Percentiles rank a stretch among this genome's conserved stretches.
phyloP scores from a whole-genome alignment of 2,113 vertebrate genomes.

The Heptranchias perlo region DNA sequence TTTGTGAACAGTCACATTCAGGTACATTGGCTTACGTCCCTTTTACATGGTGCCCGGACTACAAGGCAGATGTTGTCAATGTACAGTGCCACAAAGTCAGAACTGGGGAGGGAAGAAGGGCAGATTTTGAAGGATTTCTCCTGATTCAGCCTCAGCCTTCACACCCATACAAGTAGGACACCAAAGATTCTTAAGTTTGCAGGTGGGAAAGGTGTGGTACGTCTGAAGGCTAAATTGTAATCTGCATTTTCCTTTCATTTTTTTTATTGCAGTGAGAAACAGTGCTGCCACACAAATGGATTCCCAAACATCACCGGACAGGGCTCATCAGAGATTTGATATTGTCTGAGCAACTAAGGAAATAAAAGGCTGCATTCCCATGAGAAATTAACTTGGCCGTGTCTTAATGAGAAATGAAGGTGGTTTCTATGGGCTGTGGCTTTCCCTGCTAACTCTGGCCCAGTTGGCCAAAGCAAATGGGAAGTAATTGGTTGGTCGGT shows the following conservation, averaged over 20 bases:
- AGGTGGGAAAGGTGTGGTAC: not conserved
- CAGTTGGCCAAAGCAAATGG: not conserved
- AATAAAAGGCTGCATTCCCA: not conserved
- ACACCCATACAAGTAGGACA: not conserved
- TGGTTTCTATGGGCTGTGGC: not conserved
- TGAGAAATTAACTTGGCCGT: not conserved
- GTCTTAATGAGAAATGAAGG: not conserved
- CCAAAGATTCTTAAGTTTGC: not conserved
- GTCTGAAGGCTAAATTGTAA: not conserved
- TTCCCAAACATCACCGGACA: not conserved
- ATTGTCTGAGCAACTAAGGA: not conserved
- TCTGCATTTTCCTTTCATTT: not conserved
- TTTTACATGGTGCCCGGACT: not conserved
- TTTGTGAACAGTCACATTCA: not conserved
- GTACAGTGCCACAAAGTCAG: too few relatives aligned
- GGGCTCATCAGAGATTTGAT: not conserved
- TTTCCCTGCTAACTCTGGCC: not conserved
- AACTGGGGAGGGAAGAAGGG: too few relatives aligned
- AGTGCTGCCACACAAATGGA: not conserved
- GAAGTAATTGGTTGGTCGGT: not conserved
- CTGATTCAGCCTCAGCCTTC: not conserved
- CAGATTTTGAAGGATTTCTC: not conserved
- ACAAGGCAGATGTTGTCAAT: not conserved
- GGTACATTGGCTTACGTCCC: not conserved
- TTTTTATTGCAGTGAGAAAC: not conserved